These are phyloP conservation scores for Gastrophryne carolinensis DNA, from an alignment of 2,797 vertebrate genomes.

Conservation along the genomic window DNA sequence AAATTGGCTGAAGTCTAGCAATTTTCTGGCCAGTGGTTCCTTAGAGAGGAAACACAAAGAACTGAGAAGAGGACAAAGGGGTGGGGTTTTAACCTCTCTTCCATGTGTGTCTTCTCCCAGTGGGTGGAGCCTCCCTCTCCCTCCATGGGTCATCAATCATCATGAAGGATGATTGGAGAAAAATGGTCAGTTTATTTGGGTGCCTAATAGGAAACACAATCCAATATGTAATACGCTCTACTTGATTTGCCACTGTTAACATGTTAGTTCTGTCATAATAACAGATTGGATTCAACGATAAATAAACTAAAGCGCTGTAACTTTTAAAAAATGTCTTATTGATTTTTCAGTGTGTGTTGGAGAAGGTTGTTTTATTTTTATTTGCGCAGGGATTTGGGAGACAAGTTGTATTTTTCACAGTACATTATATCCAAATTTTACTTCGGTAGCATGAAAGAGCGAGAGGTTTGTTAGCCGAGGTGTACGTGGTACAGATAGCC, in stretches of 20 bases:
- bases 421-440: not conserved
- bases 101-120: too few species aligned
- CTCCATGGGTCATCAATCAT: too few species aligned
- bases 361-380: not conserved
- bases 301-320: not conserved
- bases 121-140: too few species aligned
- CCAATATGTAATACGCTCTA: not conserved
- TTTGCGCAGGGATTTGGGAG: not conserved
- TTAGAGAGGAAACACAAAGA: too few species aligned
- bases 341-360: not conserved
- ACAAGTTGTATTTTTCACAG: not conserved
- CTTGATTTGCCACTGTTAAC: not conserved
- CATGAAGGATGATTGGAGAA: too few species aligned
- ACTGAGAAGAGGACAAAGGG: too few species aligned
- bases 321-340: not conserved
- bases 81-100: too few species aligned
- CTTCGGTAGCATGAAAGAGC: not conserved
- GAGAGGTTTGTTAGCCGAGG: not conserved
- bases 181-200: too few species aligned
- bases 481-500: not conserved
- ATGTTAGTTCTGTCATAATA: not conserved
- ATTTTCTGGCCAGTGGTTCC: too few species aligned
- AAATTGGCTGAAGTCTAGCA: too few species aligned
- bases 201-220: too few species aligned
- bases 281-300: not conserved